Conservation (phyloP, 2,113 vertebrate genomes). For the Alces alces region DNA sequence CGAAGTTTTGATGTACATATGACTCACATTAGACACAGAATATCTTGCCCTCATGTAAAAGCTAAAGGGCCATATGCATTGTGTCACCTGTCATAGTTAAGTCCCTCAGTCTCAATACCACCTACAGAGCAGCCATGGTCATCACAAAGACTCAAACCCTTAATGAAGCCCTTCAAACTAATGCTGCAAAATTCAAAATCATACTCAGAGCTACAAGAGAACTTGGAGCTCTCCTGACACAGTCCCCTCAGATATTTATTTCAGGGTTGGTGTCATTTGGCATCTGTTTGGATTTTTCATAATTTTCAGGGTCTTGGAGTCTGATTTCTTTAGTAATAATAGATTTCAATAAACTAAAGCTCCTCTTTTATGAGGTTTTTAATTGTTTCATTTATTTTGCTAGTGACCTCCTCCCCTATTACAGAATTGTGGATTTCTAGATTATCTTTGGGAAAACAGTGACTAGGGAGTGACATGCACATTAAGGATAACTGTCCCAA, state of each 20-base stretch:
- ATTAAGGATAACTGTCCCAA: not conserved
- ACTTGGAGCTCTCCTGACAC: not conserved
- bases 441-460: not conserved
- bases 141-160: not conserved
- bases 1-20: not conserved
- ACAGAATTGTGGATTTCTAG: not conserved
- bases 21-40: not conserved
- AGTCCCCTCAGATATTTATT: not conserved
- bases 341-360: conserved; percentile 21
- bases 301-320: conserved; percentile 14
- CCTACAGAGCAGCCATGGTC: not conserved
- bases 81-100: not conserved
- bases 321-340: not conserved
- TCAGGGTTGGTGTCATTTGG: not conserved
- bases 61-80: not conserved
- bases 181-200: conserved; percentile 9
- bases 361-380: not conserved
- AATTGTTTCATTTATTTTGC: conserved; percentile 20
- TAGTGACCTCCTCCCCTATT: not conserved
- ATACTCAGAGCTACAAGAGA: not conserved
- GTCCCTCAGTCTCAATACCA: not conserved
- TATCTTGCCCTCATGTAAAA: conserved; percentile 1
- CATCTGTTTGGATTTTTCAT: conserved; percentile 31
- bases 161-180: not conserved
- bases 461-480: not conserved